Evolutionary conservation across 2,797 vertebrate species (phyloP), one percentile per base, ranked within the genome.

Genomic region (Rhinella marina): DNA sequence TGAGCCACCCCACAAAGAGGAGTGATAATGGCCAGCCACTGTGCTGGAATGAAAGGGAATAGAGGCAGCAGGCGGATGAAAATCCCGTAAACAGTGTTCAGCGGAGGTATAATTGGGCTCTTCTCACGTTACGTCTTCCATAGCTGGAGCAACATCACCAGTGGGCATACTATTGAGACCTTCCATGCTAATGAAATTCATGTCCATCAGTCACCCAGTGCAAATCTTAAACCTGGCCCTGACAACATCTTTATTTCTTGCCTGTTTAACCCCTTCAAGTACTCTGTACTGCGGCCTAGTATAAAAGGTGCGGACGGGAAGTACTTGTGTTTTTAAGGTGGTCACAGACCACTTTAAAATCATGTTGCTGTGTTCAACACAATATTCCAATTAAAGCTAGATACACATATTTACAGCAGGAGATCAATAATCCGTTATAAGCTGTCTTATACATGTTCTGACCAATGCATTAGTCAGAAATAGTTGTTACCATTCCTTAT

Each of bases 1-100:
- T 83, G 72, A 82, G 88, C 79, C 72, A 86, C 88, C 84, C 88
- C 84, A 89, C 84, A 86, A 89, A 86, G 88, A 82, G 23, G 50
- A 88, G 79, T 78, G 70, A 83, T 89, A 89, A 89, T 89, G 88
- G 84, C 88, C 72, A 86, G 84, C 84, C 79, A 86, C 84, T 86
- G 88, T 57, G 72, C 70, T 66, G 72, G 87, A 88, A 88, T 88
- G 84, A 88, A 86, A 86, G 59, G 59, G 68, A 88, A 86, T 75
- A 86, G 57, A 88, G 87, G 78, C 83, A 86, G 87, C 78, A 56
- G 83, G 57, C 78, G 68, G 77, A 88, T 82, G 78, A 86, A 76
- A 88, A 88, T 77, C 57, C 73, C 57, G 41, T 88, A 88, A 88
- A 88, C 68, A 88, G 70, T 82, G 78, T 86, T 86, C 84, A 77